These are phyloP conservation scores for Chaetodon trifasciatus DNA, from an alignment of 2,797 vertebrate genomes.

Conservation along the genomic window DNA sequence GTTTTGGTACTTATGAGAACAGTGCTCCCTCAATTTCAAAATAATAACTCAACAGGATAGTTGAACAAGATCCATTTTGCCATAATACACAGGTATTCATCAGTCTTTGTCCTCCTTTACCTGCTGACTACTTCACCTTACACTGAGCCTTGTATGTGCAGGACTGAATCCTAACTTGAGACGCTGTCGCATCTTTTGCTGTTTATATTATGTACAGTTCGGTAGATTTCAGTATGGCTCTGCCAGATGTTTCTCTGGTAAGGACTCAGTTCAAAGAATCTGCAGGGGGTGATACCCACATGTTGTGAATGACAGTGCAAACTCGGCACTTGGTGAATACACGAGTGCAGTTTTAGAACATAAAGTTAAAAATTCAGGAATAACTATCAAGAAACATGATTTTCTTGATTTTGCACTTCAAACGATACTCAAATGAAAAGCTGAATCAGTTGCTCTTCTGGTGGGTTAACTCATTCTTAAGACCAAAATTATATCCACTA, in stretches of 20 bases:
- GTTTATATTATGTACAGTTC: slow-evolving; percentile 34
- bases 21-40: slow-evolving; percentile 80
- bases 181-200: slow-evolving; percentile 47
- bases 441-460: slow-evolving; percentile 29
- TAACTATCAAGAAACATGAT: slow-evolving; percentile 49
- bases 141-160: slow-evolving; percentile 69
- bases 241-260: slow-evolving; percentile 30
- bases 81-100: slow-evolving; percentile 16
- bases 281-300: slow-evolving; percentile 23
- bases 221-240: slow-evolving; percentile 37
- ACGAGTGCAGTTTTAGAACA: slow-evolving; percentile 50
- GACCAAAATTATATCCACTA: slow-evolving; percentile 59
- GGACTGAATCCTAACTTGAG: slow-evolving; percentile 62
- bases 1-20: slow-evolving; percentile 64
- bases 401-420: slow-evolving; percentile 74
- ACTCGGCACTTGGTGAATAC: slow-evolving; percentile 47
- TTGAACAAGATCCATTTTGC: slow-evolving; percentile 34
- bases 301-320: slow-evolving; percentile 46
- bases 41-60: slow-evolving; percentile 34
- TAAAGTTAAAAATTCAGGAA: slow-evolving; percentile 57
- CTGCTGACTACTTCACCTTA: slow-evolving; percentile 68
- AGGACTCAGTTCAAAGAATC: slow-evolving; percentile 37
- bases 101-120: slow-evolving; percentile 48
- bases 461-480: slow-evolving; percentile 34
- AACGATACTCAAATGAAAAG: slow-evolving; percentile 54